Evolutionary conservation across 1,140 invertebrate species (phyloP), one percentile per base, ranked within the genome.

Genomic region (Drosophila arizonae): DNA sequence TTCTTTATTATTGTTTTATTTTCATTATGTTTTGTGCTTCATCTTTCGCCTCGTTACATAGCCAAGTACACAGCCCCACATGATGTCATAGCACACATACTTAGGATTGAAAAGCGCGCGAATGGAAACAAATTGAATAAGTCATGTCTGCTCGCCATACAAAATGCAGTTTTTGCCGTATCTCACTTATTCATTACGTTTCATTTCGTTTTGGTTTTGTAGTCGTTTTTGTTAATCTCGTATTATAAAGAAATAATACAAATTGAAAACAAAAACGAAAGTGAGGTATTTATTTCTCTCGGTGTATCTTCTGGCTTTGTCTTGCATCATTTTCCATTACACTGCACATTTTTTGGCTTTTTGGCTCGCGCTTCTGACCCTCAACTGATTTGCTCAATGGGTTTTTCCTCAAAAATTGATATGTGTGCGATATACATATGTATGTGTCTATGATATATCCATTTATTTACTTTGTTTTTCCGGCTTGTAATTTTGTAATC

Each of bases 351-450:
- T 48, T 57, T 67, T 50, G 28, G 30, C 17, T 39, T 63, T 76
- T 77, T 73, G 68, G 69, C 81, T 46, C 43, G 54, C 81, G 63
- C 76, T 86, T 66, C 73, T 81, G 81, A 86, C 81, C 81, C 81
- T 75, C 81, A 76, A 21, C 45, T 46, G 48, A 24, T 64, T 66
- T 3, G 24, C 41, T 55, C 60, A 36, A 45, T 55, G 30, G 56
- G 41, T 24, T 67, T 64, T 72, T 43, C 65, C 33, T 46, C 60
- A 41, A 70, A 50, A 30, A 33, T 55, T 21, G 24, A 46, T 54
- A 63, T 21, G 15, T 26, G n/a, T 30, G 24, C 3, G 17, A 10
- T 5, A 17, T 15, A 21, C 4, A 4, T 13, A 51, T 51, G 24
- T 30, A 30, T 30, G 28, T 33, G 33, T 33, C 13, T 30, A n/a